A percentile compares a stretch with the other conserved stretches of the same genome.
Evolutionary conservation across 2,797 vertebrate species (phyloP).

Genomic region (Phoeniculus purpureus): DNA sequence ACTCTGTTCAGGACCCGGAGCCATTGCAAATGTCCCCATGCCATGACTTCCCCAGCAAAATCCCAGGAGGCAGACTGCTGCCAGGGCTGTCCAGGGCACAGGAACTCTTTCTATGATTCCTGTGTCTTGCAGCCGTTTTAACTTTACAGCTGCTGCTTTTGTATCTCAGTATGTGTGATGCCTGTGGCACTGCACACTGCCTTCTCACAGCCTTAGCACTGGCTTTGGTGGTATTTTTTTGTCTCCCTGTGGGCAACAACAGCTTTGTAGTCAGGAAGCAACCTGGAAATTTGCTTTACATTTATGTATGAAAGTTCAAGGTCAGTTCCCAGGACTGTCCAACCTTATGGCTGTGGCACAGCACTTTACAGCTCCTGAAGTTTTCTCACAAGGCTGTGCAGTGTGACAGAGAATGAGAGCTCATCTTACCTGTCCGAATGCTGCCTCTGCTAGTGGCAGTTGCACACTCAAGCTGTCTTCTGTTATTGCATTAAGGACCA

Average conservation of each 20-base stretch:
- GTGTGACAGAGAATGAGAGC: fast-evolving
- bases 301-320: fast-evolving
- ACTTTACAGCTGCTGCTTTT: background rate
- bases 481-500: background rate
- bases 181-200: fast-evolving
- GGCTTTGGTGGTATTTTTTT: background rate
- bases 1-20: background rate
- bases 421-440: fast-evolving
- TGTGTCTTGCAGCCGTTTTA: background rate
- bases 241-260: background rate
- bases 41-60: fast-evolving
- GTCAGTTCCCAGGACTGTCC: background rate
- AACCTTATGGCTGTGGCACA: fast-evolving
- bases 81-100: background rate
- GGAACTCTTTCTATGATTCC: fast-evolving
- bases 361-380: background rate
- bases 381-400: background rate
- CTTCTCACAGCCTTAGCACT: background rate
- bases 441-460: background rate
- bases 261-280: background rate
- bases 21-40: fast-evolving
- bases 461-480: background rate
- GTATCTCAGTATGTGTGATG: fast-evolving
- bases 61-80: background rate
- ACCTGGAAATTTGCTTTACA: background rate